These are phyloP conservation scores for Drosophila phalerata DNA, from an alignment of 2,888 invertebrate genomes.

Conservation along the genomic window DNA sequence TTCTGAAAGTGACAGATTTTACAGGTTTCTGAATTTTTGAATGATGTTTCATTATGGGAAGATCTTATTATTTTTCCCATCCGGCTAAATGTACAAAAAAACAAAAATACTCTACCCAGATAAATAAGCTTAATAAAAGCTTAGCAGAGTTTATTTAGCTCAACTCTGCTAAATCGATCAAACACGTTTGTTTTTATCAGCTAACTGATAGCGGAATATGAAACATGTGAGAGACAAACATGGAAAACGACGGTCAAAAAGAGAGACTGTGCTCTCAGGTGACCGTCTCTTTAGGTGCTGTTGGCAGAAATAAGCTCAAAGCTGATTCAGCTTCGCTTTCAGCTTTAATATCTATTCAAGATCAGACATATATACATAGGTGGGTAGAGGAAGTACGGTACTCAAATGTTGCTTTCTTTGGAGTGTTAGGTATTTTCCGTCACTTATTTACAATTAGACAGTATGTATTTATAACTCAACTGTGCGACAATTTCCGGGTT, in stretches of 20 bases:
- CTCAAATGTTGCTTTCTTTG: background rate
- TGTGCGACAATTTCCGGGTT: constrained; percentile 1
- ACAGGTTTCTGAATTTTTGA: too few species aligned
- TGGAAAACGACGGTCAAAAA: too few species aligned
- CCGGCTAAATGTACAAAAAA: background rate
- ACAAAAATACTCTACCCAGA: background rate
- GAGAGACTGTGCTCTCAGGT: background rate
- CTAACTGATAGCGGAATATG: background rate
- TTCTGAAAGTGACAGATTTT: too few species aligned
- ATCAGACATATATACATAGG: background rate
- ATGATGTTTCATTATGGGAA: too few species aligned
- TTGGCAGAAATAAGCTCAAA: background rate
- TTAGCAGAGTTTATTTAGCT: background rate
- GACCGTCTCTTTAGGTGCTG: background rate
- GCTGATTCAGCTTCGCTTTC: background rate
- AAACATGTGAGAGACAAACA: background rate
- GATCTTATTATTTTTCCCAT: too few species aligned
- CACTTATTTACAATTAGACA: background rate
- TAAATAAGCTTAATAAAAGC: background rate
- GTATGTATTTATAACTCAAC: constrained; percentile 1
- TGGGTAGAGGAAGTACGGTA: background rate
- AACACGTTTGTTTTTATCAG: background rate
- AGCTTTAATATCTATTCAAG: background rate
- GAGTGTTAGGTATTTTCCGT: background rate
- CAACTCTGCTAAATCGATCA: background rate